Conservation (phyloP, 2,888 invertebrate genomes). For the Hipparchia sbordonii region DNA sequence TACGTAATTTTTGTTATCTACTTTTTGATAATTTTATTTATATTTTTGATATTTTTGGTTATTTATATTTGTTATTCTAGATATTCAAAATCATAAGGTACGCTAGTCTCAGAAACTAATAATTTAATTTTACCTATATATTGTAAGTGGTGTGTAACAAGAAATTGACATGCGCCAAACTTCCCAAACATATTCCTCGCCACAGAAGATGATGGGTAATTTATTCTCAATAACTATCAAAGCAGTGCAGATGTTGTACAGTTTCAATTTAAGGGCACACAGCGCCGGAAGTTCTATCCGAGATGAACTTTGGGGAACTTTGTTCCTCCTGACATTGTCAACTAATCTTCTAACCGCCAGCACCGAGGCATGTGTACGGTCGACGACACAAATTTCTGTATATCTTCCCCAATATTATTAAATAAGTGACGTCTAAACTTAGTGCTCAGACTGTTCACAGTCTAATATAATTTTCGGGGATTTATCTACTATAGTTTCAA, state of each 20-base stretch:
- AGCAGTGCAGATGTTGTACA: slow-evolving; percentile 74
- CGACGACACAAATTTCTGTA: slow-evolving; percentile 42
- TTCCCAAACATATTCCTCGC: slow-evolving; percentile 41
- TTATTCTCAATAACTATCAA: slow-evolving; percentile 71
- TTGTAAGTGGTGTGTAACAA: slow-evolving; percentile 28
- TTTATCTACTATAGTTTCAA: too few species aligned
- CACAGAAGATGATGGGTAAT: slow-evolving; percentile 50
- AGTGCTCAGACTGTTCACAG: slow-evolving; percentile 34
- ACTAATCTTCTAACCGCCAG: slow-evolving; percentile 73
- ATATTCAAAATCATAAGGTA: too few species aligned
- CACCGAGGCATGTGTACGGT: slow-evolving; percentile 52
- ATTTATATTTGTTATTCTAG: too few species aligned
- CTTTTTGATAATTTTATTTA: too few species aligned
- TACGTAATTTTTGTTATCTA: too few species aligned
- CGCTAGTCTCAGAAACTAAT: background rate
- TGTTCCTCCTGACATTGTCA: slow-evolving; percentile 76
- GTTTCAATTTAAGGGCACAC: slow-evolving; percentile 79
- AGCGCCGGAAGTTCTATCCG: slow-evolving; percentile 62
- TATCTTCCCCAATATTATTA: slow-evolving; percentile 38
- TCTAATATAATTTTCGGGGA: slow-evolving; percentile 17
- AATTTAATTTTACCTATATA: slow-evolving; percentile 5
- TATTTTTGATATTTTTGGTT: too few species aligned
- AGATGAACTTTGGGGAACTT: slow-evolving; percentile 76
- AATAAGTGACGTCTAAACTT: slow-evolving; percentile 36
- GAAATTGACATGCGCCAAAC: slow-evolving; percentile 38